A percentile compares a stretch with the other conserved stretches of the same genome.
Evolutionary conservation across 2,888 invertebrate genomes (phyloP).

Genomic region (Cosmopolites sordidus): DNA sequence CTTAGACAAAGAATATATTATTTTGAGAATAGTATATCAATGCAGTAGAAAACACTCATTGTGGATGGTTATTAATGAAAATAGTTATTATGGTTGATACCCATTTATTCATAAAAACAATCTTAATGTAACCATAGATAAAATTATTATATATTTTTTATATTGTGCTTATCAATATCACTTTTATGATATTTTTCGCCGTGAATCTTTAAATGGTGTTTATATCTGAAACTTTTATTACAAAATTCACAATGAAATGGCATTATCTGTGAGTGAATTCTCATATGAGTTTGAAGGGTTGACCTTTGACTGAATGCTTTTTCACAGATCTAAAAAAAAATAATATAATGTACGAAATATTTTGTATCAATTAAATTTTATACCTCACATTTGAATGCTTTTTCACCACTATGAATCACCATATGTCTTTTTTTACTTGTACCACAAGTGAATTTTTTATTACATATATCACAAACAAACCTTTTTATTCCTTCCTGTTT

Average conservation of each 20-base stretch:
- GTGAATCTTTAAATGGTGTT: conserved; percentile 19
- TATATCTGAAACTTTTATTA: conserved; percentile 17
- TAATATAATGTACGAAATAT: too few relatives aligned
- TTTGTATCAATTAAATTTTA: too few relatives aligned
- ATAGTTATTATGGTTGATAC: too few relatives aligned
- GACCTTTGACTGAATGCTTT: conserved; percentile 19
- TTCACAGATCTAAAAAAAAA: conserved; percentile 17
- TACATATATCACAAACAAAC: conserved; percentile 16
- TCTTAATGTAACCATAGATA: too few relatives aligned
- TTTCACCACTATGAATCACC: conserved; percentile 19
- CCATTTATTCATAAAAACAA: too few relatives aligned
- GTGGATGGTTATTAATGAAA: too few relatives aligned
- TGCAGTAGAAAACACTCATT: too few relatives aligned
- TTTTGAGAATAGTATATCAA: too few relatives aligned
- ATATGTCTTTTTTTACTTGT: conserved; percentile 19
- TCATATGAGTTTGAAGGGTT: conserved; percentile 17
- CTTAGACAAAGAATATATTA: too few relatives aligned
- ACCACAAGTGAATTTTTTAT: conserved; percentile 14
- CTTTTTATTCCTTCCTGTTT: conserved; percentile 16
- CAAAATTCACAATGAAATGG: conserved; percentile 17
- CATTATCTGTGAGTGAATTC: conserved; percentile 17
- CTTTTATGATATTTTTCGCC: conserved; percentile 13
- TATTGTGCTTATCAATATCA: neutral
- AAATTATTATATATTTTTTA: too few relatives aligned
- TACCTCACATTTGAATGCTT: conserved; percentile 19